Percentiles rank a stretch among this genome's conserved stretches.
Evolutionary conservation across 2,113 vertebrate genomes (phyloP).

Genomic region (Corythoichthys intestinalis): DNA sequence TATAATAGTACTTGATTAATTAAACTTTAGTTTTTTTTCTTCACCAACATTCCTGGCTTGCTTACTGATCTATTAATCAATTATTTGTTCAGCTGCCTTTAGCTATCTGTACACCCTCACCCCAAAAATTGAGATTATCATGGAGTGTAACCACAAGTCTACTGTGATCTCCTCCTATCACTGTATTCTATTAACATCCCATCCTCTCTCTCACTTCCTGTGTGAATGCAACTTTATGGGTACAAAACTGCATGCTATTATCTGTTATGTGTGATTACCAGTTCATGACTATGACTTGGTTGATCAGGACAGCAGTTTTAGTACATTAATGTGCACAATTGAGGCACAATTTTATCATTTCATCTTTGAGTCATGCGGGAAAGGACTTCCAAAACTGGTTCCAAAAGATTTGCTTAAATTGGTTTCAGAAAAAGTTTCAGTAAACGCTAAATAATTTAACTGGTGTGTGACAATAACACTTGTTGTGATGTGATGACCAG

Average conservation of each 20-base stretch:
- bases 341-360: background rate
- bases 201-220: background rate
- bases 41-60: background rate
- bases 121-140: constrained; percentile 7
- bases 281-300: background rate
- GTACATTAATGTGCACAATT: background rate
- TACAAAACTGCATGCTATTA: constrained; percentile 7
- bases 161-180: background rate
- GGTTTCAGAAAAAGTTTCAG: background rate
- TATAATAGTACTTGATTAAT: too few relatives aligned
- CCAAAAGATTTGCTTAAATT: background rate
- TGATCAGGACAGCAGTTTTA: background rate
- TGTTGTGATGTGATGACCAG: background rate
- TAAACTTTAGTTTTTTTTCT: background rate
- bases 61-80: background rate
- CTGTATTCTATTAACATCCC: constrained; percentile 6
- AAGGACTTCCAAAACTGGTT: background rate
- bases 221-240: background rate
- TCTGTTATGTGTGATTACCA: background rate
- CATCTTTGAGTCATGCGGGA: background rate
- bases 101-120: background rate
- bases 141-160: background rate
- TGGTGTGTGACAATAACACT: background rate
- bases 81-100: background rate
- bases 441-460: background rate